phyloP scores from a whole-genome alignment of 2,888 invertebrate species.

The Aspidiotus rigidus region DNA sequence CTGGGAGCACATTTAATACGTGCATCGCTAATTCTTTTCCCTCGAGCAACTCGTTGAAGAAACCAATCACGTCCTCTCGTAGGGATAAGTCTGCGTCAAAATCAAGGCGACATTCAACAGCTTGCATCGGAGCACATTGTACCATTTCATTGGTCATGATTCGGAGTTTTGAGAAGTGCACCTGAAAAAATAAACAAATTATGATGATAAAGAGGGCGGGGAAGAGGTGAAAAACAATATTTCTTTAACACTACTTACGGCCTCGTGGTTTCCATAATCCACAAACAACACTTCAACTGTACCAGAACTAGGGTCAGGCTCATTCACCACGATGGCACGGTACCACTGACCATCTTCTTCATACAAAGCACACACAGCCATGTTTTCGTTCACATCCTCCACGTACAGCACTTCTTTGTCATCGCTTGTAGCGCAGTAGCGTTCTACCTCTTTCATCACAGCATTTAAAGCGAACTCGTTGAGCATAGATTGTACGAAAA shows the following conservation, averaged over 20 bases:
- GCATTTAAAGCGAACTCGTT: constrained; percentile 53
- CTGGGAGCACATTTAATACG: constrained; percentile 49
- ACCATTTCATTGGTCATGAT: constrained; percentile 57
- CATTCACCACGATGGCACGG: constrained; percentile 64
- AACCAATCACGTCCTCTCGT: background rate
- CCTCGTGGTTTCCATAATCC: constrained; percentile 91
- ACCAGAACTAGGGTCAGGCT: constrained; percentile 48
- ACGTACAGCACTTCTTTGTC: constrained; percentile 41
- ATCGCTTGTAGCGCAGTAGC: constrained; percentile 50
- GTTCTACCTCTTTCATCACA: constrained; percentile 59
- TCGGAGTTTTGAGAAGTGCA: constrained; percentile 50
- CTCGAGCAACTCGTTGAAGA: constrained; percentile 16
- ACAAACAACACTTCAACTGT: constrained; percentile 54
- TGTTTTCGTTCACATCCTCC: constrained; percentile 49
- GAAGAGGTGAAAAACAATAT: background rate
- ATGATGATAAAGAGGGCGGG: background rate
- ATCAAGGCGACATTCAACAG: constrained; percentile 65
- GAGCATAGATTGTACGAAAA: constrained; percentile 61
- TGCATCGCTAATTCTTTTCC: constrained; percentile 54
- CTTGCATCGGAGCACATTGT: constrained; percentile 57
- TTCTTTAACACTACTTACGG: constrained; percentile 44
- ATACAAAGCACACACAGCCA: constrained; percentile 71
- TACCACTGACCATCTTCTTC: constrained; percentile 80
- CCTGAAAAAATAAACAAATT: constrained; percentile 28
- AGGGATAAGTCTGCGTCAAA: constrained; percentile 41